Percentiles rank a stretch among this genome's conserved stretches.
Evolutionary conservation across 2,113 vertebrate species (phyloP).

Genomic region (Dissostichus mawsoni): DNA sequence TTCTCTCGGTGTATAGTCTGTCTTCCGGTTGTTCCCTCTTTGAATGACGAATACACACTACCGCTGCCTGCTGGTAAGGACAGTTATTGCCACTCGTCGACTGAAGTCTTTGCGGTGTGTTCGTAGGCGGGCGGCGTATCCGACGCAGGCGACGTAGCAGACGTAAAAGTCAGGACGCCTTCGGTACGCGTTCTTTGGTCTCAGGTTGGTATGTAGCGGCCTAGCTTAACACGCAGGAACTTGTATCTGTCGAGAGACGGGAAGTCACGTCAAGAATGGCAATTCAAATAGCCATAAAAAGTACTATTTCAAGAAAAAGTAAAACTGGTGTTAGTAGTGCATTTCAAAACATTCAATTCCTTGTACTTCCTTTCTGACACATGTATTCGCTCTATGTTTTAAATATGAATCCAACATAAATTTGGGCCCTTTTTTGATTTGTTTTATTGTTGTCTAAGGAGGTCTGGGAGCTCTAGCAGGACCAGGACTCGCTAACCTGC

Average conservation of each 20-base stretch:
- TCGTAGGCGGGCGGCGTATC: too few species aligned
- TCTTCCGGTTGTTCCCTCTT: too few species aligned
- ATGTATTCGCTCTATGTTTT: not conserved
- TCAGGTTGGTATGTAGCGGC: too few species aligned
- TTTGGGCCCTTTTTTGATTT: conserved; percentile 13
- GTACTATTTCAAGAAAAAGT: not conserved
- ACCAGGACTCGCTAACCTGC: conserved; percentile 92
- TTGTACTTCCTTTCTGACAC: not conserved
- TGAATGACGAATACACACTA: too few species aligned
- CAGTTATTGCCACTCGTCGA: too few species aligned
- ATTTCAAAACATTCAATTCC: not conserved
- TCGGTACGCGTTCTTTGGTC: too few species aligned
- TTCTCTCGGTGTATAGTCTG: too few species aligned
- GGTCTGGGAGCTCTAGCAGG: conserved; percentile 94
- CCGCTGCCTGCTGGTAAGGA: too few species aligned
- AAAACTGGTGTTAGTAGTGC: not conserved
- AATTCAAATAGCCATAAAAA: not conserved
- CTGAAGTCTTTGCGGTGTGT: too few species aligned
- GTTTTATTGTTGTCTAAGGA: conserved; percentile 72
- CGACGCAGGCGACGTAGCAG: too few species aligned
- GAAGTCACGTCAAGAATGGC: not conserved
- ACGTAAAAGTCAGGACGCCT: too few species aligned
- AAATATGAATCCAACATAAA: not conserved
- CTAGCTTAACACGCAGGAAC: not conserved
- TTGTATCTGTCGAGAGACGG: not conserved